Evolutionary conservation across 2,888 invertebrate species (phyloP).

Genomic region (Trachelus tabidus): DNA sequence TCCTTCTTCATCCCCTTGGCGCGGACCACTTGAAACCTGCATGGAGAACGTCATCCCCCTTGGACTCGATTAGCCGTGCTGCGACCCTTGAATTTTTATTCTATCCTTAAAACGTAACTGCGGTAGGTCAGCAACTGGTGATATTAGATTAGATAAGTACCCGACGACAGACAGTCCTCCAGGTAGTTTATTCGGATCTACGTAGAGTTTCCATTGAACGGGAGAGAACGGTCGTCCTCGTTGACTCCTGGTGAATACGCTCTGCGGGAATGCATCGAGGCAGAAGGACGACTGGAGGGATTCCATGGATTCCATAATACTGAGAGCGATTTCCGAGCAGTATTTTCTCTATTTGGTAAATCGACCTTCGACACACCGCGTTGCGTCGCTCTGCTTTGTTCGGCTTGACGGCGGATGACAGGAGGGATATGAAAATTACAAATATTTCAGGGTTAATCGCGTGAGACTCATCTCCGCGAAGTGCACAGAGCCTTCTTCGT

Average conservation of each 20-base stretch:
- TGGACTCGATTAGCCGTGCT: neutral
- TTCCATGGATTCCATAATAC: neutral
- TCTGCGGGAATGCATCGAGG: neutral
- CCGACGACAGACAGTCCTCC: neutral
- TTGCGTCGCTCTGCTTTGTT: neutral
- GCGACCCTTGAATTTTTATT: conserved; percentile 45
- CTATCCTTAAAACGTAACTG: conserved; percentile 41
- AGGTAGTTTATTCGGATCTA: neutral
- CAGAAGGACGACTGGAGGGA: neutral
- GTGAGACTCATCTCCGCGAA: neutral
- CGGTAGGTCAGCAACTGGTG: conserved; percentile 47
- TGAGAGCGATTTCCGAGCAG: neutral
- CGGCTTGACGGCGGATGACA: neutral
- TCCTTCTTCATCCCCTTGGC: neutral
- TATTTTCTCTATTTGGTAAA: neutral
- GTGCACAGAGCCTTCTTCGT: neutral
- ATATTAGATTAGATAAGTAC: neutral
- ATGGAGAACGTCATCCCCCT: neutral
- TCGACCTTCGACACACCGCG: neutral
- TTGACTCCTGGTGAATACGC: neutral
- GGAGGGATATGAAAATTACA: neutral
- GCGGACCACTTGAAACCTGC: neutral
- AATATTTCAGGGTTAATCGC: neutral
- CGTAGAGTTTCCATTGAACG: neutral
- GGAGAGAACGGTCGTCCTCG: neutral